Percentiles rank a stretch among this genome's conserved stretches.
Conservation (phyloP, 2,113 vertebrate species). For the Diglossa brunneiventris region DNA sequence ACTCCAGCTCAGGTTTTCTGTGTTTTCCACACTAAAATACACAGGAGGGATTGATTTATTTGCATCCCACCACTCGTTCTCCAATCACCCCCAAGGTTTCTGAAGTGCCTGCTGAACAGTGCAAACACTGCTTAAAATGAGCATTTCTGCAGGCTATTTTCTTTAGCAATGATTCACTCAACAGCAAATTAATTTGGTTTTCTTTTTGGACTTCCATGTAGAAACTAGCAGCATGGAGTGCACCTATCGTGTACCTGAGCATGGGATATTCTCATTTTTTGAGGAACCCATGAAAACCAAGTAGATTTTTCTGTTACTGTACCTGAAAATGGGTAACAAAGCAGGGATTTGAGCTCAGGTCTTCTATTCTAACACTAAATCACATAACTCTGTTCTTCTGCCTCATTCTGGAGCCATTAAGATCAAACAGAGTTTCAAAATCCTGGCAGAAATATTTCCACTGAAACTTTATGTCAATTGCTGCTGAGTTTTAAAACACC, state of each 20-base stretch:
- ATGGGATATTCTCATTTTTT: not conserved
- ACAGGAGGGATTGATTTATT: not conserved
- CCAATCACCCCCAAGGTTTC: not conserved
- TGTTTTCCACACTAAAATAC: not conserved
- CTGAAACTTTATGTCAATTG: constrained; percentile 1
- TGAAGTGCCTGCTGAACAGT: not conserved
- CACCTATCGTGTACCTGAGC: not conserved
- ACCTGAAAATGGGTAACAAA: not conserved
- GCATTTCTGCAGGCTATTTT: not conserved
- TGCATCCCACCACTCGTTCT: not conserved
- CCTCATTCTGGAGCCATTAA: not conserved
- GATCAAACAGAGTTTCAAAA: constrained; percentile 1
- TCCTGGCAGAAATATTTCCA: constrained; percentile 38
- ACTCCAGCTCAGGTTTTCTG: not conserved
- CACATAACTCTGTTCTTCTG: not conserved
- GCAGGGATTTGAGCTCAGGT: not conserved
- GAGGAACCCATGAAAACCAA: not conserved
- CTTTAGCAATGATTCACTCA: not conserved
- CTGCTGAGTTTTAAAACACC: constrained; percentile 42
- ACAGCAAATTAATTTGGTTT: not conserved
- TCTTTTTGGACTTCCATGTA: not conserved
- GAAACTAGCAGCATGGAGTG: not conserved
- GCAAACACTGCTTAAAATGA: not conserved
- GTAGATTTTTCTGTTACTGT: not conserved
- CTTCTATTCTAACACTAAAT: not conserved